phyloP scores from a whole-genome alignment of 2,113 vertebrate genomes.

The Desmodus rotundus region DNA sequence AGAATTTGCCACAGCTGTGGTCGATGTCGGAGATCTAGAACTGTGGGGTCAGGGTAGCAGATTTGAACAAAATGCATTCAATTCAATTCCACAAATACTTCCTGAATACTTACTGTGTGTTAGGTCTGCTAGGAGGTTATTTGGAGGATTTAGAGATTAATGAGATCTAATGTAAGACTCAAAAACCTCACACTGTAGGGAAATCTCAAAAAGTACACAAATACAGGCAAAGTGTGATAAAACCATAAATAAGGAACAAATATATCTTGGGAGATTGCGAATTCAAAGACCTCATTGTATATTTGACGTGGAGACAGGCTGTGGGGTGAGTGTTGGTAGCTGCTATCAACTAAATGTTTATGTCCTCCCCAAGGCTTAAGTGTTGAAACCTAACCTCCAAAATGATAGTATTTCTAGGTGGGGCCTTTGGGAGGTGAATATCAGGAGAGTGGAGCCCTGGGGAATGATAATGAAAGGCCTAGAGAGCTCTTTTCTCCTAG shows the following conservation, averaged over 20 bases:
- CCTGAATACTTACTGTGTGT: background rate
- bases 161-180: background rate
- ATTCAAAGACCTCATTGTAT: background rate
- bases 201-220: background rate
- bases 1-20: background rate
- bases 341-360: background rate
- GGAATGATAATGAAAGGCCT: background rate
- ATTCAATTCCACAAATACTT: background rate
- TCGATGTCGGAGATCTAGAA: background rate
- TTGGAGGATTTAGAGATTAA: background rate
- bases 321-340: background rate
- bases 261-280: background rate
- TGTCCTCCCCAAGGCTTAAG: background rate
- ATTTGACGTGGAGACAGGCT: background rate
- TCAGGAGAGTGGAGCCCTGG: background rate
- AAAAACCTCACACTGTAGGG: background rate
- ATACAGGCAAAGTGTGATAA: background rate
- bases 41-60: background rate
- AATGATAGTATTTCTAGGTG: background rate
- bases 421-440: background rate
- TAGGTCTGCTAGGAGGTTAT: background rate
- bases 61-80: background rate
- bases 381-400: background rate
- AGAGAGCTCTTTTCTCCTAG: background rate
- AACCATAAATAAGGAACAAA: background rate